phyloP scores from a whole-genome alignment of 2,888 invertebrate species.

The Caenorhabditis uteleia region DNA sequence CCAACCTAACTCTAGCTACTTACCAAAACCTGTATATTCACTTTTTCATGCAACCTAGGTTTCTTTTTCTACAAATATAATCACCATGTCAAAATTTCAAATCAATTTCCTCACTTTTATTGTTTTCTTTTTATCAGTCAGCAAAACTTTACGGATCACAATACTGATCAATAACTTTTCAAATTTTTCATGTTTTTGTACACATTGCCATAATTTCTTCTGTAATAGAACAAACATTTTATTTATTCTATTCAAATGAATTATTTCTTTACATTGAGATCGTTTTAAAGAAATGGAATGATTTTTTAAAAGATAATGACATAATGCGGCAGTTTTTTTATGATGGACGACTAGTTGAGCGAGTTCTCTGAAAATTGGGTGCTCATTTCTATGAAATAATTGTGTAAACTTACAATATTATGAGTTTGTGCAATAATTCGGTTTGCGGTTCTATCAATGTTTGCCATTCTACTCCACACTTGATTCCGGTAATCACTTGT shows the following conservation, averaged over 20 bases:
- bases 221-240: no score
- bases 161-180: no score
- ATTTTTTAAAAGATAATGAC: not conserved
- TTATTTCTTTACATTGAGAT: not conserved
- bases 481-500: constrained; percentile 4
- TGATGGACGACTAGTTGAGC: constrained; percentile 23
- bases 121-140: no score
- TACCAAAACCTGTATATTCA: constrained; percentile 1
- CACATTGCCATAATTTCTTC: no score
- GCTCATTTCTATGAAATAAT: not conserved
- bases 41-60: no score
- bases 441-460: constrained; percentile 18
- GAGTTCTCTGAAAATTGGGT: constrained; percentile 22
- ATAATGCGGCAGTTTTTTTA: not conserved
- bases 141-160: no score
- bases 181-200: no score
- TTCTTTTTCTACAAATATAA: no score
- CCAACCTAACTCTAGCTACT: constrained; percentile 1
- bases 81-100: no score
- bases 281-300: not conserved
- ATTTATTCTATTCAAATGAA: no score
- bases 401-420: constrained; percentile 17
- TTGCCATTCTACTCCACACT: constrained; percentile 8
- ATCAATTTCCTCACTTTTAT: no score
- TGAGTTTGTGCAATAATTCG: constrained; percentile 30